Evolutionary conservation across 2,113 vertebrate species (phyloP).

Genomic region (Hippotragus niger): DNA sequence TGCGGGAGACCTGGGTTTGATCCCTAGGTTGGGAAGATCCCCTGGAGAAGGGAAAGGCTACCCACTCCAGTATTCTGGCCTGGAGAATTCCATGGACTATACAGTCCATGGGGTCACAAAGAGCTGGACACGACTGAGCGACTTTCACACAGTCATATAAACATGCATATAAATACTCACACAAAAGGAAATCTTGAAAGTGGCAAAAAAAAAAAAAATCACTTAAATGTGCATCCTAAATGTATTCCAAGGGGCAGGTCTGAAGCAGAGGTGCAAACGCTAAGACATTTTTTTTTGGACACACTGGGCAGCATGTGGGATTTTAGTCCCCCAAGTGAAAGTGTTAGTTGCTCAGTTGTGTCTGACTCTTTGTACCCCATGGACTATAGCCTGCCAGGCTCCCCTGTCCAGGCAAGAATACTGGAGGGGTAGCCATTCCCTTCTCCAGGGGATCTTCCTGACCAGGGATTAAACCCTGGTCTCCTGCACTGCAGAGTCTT

Average conservation of each 20-base stretch:
- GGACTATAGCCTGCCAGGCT: neutral
- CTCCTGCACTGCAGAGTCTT: neutral
- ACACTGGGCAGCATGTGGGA: neutral
- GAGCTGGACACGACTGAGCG: neutral
- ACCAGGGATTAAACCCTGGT: neutral
- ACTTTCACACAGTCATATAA: neutral
- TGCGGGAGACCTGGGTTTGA: neutral
- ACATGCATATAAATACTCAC: neutral
- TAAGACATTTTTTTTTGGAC: neutral
- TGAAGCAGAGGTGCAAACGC: neutral
- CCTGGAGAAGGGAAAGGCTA: neutral
- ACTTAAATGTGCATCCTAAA: neutral
- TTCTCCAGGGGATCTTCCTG: neutral
- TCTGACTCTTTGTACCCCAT: neutral
- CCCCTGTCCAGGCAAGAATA: neutral
- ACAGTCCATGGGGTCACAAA: neutral
- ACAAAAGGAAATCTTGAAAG: neutral
- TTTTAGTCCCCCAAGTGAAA: neutral
- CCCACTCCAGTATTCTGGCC: neutral
- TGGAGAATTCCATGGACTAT: neutral
- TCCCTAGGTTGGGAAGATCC: neutral
- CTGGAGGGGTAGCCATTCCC: neutral
- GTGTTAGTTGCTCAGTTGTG: neutral
- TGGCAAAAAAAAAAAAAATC: neutral
- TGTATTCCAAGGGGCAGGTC: neutral